Evolutionary conservation across 92 coral and sea anemone species (phyloP).

Genomic region (Phymanthus crucifer): DNA sequence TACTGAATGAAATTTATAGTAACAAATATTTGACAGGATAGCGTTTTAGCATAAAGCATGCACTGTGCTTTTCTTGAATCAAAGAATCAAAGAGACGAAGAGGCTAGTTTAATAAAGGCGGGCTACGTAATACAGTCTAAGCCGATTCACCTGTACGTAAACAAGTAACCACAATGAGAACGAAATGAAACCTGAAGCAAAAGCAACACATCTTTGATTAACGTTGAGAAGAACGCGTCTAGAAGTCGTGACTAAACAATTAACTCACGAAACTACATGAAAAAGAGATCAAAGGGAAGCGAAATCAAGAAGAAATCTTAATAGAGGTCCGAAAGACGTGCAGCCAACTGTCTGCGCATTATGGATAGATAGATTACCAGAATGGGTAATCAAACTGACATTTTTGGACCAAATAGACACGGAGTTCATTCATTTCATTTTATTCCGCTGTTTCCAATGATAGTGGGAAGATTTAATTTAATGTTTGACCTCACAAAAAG

Average conservation of each 20-base stretch:
- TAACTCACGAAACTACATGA: neutral
- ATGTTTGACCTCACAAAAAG: neutral
- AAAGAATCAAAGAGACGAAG: neutral
- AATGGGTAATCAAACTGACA: neutral
- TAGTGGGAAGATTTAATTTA: neutral
- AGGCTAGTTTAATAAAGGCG: neutral
- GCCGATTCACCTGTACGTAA: conserved; percentile 1
- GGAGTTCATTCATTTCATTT: neutral
- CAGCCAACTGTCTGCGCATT: neutral
- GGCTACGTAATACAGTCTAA: neutral
- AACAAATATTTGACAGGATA: too few relatives aligned
- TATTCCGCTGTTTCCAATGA: neutral
- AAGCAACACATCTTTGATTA: too few relatives aligned
- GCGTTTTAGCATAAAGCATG: too few relatives aligned
- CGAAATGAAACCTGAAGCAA: neutral
- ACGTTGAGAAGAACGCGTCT: too few relatives aligned
- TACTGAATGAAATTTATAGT: too few relatives aligned
- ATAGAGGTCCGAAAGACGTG: neutral
- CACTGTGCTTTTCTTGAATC: too few relatives aligned
- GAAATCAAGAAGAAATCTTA: neutral
- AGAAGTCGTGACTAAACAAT: neutral
- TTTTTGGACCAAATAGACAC: neutral
- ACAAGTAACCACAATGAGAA: neutral
- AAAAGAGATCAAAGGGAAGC: neutral
- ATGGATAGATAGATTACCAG: neutral